These are phyloP conservation scores for Chelon auratus DNA, from an alignment of 2,797 vertebrate species.

Conservation along the genomic window DNA sequence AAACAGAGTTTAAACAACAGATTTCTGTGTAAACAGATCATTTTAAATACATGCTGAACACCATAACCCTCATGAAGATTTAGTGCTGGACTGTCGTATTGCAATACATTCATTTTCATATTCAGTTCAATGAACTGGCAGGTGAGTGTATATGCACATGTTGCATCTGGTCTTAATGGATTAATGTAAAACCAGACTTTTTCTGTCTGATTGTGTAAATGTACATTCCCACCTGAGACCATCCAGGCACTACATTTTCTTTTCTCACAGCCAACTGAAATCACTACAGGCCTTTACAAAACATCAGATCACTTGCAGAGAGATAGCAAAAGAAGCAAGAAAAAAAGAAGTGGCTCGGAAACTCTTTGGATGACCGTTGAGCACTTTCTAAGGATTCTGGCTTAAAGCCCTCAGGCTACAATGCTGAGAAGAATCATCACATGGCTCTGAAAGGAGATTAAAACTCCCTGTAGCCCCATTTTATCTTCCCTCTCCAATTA, in stretches of 20 bases:
- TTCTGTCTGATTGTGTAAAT: slow-evolving; percentile 7
- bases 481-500: slow-evolving; percentile 74
- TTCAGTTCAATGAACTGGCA: too few relatives aligned
- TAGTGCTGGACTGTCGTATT: too few relatives aligned
- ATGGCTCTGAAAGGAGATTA: slow-evolving; percentile 71
- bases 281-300: slow-evolving; percentile 35
- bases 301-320: slow-evolving; percentile 50
- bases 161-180: too few relatives aligned
- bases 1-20: too few relatives aligned
- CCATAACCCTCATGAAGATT: too few relatives aligned
- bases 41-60: too few relatives aligned
- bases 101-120: too few relatives aligned
- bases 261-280: slow-evolving; percentile 38
- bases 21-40: too few relatives aligned
- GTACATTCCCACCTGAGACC: slow-evolving; percentile 13
- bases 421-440: slow-evolving; percentile 63
- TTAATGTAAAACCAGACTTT: slow-evolving; percentile 4
- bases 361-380: slow-evolving; percentile 55
- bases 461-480: slow-evolving; percentile 71
- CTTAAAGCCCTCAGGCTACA: slow-evolving; percentile 55
- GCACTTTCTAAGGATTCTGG: slow-evolving; percentile 71
- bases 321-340: slow-evolving; percentile 25
- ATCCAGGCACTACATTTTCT: slow-evolving; percentile 7
- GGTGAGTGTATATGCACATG: too few relatives aligned
- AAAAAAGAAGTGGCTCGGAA: slow-evolving; percentile 36